Evolutionary conservation across 2,888 invertebrate species (phyloP).

Genomic region (Seladonia tumulorum): DNA sequence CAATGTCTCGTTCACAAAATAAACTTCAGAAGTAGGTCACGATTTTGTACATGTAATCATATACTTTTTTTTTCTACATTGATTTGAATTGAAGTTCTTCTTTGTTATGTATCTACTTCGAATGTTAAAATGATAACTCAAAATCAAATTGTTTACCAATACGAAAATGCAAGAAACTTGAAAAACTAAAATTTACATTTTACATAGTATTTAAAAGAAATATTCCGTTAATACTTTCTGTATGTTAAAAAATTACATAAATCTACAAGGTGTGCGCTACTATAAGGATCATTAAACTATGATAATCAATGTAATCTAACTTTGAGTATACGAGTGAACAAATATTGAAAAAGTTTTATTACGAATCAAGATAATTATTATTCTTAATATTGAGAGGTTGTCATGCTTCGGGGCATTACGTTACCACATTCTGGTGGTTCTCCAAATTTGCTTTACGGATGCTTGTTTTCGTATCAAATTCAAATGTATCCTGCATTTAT

Average conservation of each 20-base stretch:
- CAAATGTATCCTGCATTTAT: slow-evolving; percentile 45
- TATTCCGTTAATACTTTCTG: slow-evolving; percentile 35
- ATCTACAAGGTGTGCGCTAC: slow-evolving; percentile 77
- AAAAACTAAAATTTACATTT: slow-evolving; percentile 42
- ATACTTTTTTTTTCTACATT: neutral
- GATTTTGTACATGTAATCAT: neutral
- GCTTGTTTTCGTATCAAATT: slow-evolving; percentile 50
- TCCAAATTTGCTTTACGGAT: slow-evolving; percentile 79
- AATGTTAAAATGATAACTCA: slow-evolving; percentile 71
- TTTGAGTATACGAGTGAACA: slow-evolving; percentile 66
- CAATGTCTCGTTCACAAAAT: neutral
- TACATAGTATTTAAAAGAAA: slow-evolving; percentile 40
- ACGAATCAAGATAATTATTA: slow-evolving; percentile 66
- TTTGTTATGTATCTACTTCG: slow-evolving; percentile 51
- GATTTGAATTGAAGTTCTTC: neutral
- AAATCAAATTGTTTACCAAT: slow-evolving; percentile 50
- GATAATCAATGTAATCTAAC: slow-evolving; percentile 74
- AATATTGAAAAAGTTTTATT: slow-evolving; percentile 66
- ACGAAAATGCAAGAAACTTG: slow-evolving; percentile 52
- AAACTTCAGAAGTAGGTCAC: neutral
- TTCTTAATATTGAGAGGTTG: slow-evolving; percentile 73
- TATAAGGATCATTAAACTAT: slow-evolving; percentile 76
- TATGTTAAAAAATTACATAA: slow-evolving; percentile 56
- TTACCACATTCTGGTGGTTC: slow-evolving; percentile 83
- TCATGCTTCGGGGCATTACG: slow-evolving; percentile 83